phyloP scores from a whole-genome alignment of 2,888 invertebrate species.

The Ceratothoa steindachneri region DNA sequence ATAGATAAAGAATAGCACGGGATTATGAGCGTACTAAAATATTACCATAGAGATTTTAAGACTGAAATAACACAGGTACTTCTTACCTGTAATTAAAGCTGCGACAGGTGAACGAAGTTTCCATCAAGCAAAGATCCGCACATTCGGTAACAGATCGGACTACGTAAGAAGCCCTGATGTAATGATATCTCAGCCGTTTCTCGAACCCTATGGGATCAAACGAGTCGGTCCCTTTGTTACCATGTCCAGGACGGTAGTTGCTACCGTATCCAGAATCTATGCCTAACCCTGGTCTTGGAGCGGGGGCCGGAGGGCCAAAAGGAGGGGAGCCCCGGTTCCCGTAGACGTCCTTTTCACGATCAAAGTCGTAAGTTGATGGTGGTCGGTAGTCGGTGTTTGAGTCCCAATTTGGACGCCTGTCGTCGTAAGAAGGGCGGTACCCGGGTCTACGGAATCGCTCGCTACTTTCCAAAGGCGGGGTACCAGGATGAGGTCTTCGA shows the following conservation, averaged over 20 bases:
- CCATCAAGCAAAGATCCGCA: constrained; percentile 77
- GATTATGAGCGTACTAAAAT: no score
- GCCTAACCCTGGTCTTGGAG: background rate
- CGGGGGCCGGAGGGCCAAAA: background rate
- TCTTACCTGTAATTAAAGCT: constrained; percentile 79
- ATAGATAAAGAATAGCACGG: no score
- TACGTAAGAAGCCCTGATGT: constrained; percentile 68
- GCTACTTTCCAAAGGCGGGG: no score
- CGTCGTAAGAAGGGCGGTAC: background rate
- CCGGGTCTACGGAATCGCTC: no score
- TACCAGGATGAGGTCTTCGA: no score
- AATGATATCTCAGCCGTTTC: constrained; percentile 55
- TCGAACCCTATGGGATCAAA: constrained; percentile 30
- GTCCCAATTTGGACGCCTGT: background rate
- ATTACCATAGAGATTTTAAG: no score
- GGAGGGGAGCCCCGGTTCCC: background rate
- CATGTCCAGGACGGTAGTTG: background rate
- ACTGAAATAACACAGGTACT: no score
- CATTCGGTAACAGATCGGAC: constrained; percentile 73
- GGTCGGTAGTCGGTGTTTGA: no score
- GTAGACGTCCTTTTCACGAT: background rate
- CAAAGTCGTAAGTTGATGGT: no score
- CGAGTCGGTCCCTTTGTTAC: constrained; percentile 14
- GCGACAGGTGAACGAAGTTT: constrained; percentile 75
- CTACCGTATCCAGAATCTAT: background rate